Evolutionary conservation across 2,888 invertebrate species (phyloP).

Genomic region (Xestia ashworthii): DNA sequence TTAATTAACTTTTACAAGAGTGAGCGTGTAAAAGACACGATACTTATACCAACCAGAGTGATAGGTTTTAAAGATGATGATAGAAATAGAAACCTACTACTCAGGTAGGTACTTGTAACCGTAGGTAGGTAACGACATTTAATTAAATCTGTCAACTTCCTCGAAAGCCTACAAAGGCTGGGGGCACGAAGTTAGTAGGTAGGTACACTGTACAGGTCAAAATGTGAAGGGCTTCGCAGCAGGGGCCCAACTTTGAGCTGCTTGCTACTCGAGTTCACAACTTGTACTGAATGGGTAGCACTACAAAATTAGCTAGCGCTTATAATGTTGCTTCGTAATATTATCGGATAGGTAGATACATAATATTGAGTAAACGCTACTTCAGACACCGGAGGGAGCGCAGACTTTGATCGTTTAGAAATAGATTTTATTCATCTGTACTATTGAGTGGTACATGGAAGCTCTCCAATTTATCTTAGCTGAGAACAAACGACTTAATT

Average conservation of each 20-base stretch:
- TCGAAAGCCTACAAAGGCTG: constrained; percentile 67
- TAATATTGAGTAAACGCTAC: constrained; percentile 26
- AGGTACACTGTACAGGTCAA: constrained; percentile 42
- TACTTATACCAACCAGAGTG: not conserved
- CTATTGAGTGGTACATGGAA: constrained; percentile 61
- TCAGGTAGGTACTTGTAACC: not conserved
- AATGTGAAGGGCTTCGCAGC: constrained; percentile 76
- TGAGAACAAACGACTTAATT: constrained; percentile 76
- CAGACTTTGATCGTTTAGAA: constrained; percentile 58
- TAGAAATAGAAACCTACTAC: not conserved
- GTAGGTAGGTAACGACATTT: constrained; percentile 20
- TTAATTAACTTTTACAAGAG: constrained; percentile 16
- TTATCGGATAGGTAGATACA: constrained; percentile 15
- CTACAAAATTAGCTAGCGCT: constrained; percentile 61
- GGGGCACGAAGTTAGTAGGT: constrained; percentile 52
- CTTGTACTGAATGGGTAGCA: constrained; percentile 65
- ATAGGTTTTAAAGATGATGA: not conserved
- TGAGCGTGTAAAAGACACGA: not conserved
- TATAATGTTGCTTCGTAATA: constrained; percentile 28
- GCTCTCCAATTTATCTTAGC: constrained; percentile 72
- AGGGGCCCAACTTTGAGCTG: constrained; percentile 73
- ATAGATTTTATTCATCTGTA: constrained; percentile 63
- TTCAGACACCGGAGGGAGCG: constrained; percentile 25
- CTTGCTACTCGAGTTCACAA: constrained; percentile 67
- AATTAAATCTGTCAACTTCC: constrained; percentile 51